Evolutionary conservation across 2,113 vertebrate genomes (phyloP).

Genomic region (Trogon melanurus): DNA sequence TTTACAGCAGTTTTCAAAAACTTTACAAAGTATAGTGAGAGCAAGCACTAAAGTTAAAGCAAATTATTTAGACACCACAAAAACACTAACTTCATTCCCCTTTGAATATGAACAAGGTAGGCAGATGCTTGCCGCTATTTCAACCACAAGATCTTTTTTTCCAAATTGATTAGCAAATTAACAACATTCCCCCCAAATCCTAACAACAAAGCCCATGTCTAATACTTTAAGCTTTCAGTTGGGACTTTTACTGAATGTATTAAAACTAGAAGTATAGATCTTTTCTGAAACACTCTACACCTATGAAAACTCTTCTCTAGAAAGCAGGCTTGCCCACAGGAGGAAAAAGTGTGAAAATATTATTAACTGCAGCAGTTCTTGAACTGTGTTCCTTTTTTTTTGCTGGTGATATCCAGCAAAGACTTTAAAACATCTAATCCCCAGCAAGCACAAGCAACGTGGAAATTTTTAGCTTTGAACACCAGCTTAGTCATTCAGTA

Average conservation of each 20-base stretch:
- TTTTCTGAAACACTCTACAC: neutral
- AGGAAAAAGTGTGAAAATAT: neutral
- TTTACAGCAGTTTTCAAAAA: neutral
- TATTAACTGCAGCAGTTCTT: neutral
- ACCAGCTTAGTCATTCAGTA: constrained; percentile 38
- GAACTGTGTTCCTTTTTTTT: neutral
- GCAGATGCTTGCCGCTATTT: neutral
- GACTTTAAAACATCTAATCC: neutral
- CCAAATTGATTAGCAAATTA: neutral
- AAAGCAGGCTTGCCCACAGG: neutral
- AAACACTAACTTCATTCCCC: neutral
- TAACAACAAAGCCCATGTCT: neutral
- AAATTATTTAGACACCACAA: neutral
- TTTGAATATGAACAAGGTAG: neutral
- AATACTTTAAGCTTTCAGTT: neutral
- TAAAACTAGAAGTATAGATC: neutral
- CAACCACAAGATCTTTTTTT: neutral
- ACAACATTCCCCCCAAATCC: neutral
- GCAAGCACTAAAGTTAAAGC: neutral
- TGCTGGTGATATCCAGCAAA: neutral
- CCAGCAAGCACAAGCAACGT: neutral
- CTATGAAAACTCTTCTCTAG: neutral
- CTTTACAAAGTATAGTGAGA: neutral
- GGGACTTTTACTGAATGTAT: neutral
- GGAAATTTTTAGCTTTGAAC: constrained; percentile 1